Evolutionary conservation across 2,113 vertebrate genomes (phyloP).

Genomic region (Cryptotis parvus): DNA sequence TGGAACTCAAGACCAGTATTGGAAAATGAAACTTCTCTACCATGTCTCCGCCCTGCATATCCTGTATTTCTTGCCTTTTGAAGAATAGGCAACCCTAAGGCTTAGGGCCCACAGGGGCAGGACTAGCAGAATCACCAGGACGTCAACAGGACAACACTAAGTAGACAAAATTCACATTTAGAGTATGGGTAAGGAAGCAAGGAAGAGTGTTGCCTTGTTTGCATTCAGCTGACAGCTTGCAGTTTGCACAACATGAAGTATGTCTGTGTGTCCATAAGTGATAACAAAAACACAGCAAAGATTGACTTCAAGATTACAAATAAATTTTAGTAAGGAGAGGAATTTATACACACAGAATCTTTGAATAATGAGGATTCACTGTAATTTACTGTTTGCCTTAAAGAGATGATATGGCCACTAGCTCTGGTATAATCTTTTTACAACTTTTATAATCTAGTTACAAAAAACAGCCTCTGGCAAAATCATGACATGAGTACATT

Average conservation of each 20-base stretch:
- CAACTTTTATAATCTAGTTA: constrained; percentile 38
- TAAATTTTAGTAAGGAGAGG: background rate
- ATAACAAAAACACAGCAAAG: background rate
- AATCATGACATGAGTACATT: background rate
- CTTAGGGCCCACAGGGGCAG: background rate
- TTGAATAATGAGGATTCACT: background rate
- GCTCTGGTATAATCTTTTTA: constrained; percentile 38
- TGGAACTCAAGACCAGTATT: background rate
- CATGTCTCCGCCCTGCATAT: background rate
- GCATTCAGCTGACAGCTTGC: background rate
- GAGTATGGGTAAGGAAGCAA: background rate
- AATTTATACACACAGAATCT: constrained; percentile 17
- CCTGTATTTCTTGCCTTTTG: no score
- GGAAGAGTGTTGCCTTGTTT: background rate
- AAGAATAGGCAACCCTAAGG: no score
- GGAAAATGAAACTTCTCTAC: background rate
- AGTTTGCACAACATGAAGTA: background rate
- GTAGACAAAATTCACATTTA: background rate
- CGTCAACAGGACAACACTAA: background rate
- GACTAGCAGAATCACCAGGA: background rate
- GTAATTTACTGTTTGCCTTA: constrained; percentile 34
- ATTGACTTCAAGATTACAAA: background rate
- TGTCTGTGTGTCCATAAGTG: background rate
- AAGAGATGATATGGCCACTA: background rate
- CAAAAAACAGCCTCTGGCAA: constrained; percentile 36